Evolutionary conservation across 2,797 vertebrate species (phyloP).

Genomic region (Dromococcyx pavoninus): DNA sequence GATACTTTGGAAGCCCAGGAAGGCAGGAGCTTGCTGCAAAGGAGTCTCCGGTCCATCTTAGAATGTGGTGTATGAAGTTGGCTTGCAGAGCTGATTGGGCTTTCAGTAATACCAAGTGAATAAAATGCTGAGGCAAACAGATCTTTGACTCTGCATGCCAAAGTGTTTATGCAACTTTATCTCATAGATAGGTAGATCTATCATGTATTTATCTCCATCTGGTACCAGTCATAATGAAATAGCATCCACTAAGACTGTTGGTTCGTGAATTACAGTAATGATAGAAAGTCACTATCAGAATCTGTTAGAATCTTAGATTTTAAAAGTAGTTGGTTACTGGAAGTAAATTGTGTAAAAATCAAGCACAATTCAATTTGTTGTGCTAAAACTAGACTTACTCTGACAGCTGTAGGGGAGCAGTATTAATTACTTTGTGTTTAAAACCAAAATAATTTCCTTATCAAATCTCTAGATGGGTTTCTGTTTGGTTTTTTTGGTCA

Average conservation of each 20-base stretch:
- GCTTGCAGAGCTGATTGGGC: neutral
- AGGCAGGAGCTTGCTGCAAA: neutral
- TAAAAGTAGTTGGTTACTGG: conserved; percentile 5
- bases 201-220: neutral
- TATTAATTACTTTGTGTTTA: neutral
- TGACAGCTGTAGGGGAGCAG: neutral
- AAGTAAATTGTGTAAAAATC: neutral
- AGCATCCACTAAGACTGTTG: conserved; percentile 19
- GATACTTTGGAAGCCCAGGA: neutral
- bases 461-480: neutral
- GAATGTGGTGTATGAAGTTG: neutral
- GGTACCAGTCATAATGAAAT: neutral
- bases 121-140: neutral
- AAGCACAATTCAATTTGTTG: neutral
- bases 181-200: neutral
- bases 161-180: neutral
- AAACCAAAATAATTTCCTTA: neutral
- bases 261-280: neutral
- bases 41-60: neutral
- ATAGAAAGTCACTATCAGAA: neutral
- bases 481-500: neutral
- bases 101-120: neutral
- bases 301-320: conserved; percentile 44
- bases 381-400: neutral
- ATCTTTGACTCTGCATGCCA: conserved; percentile 33